Evolutionary conservation across 2,797 vertebrate genomes (phyloP).

Genomic region (Thaleichthys pacificus): DNA sequence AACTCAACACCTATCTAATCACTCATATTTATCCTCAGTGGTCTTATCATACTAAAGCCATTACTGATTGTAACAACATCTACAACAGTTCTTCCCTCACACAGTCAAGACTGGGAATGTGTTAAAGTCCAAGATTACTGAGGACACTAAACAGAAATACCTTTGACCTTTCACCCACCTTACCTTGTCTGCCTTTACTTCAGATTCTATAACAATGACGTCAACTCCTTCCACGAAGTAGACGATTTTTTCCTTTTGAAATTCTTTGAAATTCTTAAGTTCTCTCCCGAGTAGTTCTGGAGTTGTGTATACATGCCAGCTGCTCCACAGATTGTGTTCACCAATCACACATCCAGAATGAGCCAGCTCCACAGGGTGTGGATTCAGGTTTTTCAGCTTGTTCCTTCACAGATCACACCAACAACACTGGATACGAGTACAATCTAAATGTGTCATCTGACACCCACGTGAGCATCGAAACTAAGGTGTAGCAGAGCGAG

Average conservation of each 20-base stretch:
- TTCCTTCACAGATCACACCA: not conserved
- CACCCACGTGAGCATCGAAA: not conserved
- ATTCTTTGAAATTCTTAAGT: not conserved
- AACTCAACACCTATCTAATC: too few relatives aligned
- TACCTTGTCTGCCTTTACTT: not conserved
- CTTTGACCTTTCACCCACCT: not conserved
- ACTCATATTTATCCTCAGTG: too few relatives aligned
- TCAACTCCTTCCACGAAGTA: not conserved
- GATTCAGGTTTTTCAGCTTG: conserved; percentile 45
- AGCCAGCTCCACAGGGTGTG: conserved; percentile 33
- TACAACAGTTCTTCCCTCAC: too few relatives aligned
- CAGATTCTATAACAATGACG: not conserved
- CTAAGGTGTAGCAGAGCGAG: not conserved
- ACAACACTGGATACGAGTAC: not conserved
- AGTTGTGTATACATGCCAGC: not conserved
- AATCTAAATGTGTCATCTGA: not conserved
- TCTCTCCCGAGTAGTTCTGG: not conserved
- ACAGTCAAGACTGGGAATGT: too few relatives aligned
- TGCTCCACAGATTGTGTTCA: not conserved
- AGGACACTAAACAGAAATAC: too few relatives aligned
- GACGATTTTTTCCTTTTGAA: not conserved
- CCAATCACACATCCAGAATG: not conserved
- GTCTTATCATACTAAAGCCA: too few relatives aligned
- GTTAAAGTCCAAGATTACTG: too few relatives aligned
- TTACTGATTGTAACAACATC: too few relatives aligned